Evolutionary conservation across 2,888 invertebrate species (phyloP), one percentile per base, ranked within the genome.

Genomic region (Steromphala cineraria): DNA sequence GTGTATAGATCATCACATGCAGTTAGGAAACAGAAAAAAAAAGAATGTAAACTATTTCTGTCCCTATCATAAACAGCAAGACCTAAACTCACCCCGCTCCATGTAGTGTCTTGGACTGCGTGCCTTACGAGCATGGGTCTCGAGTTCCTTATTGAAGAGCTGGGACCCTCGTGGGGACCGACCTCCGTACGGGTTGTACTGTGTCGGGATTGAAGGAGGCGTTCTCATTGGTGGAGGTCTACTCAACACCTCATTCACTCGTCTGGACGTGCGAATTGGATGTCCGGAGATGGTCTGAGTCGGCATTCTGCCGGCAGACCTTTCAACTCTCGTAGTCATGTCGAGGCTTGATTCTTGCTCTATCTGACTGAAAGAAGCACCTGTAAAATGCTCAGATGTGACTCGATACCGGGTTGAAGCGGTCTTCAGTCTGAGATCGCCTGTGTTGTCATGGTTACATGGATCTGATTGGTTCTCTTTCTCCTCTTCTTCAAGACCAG

Each of bases 171-270:
- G 79, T 0, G 88, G 87, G 13, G 89, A 84, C 13, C 86, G 78
- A 0, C 79, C 84, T 8, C 84, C 82, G 24, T 86, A 80, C 21
- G 82, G 81, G 40, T 85, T 83, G 53, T 87, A 86, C 1, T 87
- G 87, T 77, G 87, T 86, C 19, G 92, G 92, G 40, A 92, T 92
- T 2, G 92, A 92, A 4, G 92, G 91, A 3, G 92, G 88, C 0
- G 91, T 91, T 53, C 90, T 84, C 28, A 87, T 81, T 17, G 90
- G 90, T 2, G 89, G 88, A 7, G 85, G 86, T 40, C 83, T 87
- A 55, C 85, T 87, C 46, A 88, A 84, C 75, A 86, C 82, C 55
- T 88, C 89, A 77, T 83, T 89, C 75, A 86, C 88, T 62, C 85
- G 81, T 55, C 88, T 80, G 28, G 88, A 75, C 85, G 87, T 87